Evolutionary conservation across 1,140 invertebrate genomes (phyloP).

Genomic region (Paralvinella palmiformis): DNA sequence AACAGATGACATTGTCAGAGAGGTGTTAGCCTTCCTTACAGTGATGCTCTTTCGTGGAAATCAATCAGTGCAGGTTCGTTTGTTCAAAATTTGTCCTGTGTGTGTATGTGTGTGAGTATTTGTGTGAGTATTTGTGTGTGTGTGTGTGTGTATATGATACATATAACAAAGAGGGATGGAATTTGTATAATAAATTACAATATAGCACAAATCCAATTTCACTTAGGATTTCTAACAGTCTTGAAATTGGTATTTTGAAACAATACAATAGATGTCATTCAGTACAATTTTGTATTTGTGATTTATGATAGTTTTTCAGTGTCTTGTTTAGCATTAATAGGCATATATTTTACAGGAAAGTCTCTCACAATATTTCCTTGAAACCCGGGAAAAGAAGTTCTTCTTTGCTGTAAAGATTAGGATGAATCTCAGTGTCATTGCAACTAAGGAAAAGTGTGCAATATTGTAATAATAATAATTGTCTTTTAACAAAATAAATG

Average conservation of each 20-base stretch:
- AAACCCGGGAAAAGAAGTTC: constrained; percentile 46
- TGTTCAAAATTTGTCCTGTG: not conserved
- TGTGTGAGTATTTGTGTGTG: no score
- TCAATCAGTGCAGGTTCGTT: constrained; percentile 30
- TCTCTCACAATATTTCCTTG: constrained; percentile 44
- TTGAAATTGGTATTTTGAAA: no score
- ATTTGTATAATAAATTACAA: no score
- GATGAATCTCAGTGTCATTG: constrained; percentile 44
- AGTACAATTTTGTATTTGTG: not conserved
- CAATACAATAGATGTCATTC: no score
- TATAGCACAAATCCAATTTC: no score
- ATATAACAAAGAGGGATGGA: no score
- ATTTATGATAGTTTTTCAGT: constrained; percentile 5
- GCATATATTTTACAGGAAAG: constrained; percentile 32
- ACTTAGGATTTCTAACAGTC: no score
- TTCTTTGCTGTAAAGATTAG: constrained; percentile 47
- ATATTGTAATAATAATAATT: no score
- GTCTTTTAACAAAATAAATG: no score
- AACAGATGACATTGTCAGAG: constrained; percentile 30
- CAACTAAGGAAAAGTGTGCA: constrained; percentile 45
- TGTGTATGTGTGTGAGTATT: not conserved
- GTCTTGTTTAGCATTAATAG: not conserved
- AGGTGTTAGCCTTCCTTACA: constrained; percentile 32
- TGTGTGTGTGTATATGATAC: not conserved
- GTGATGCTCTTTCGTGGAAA: constrained; percentile 34